Evolutionary conservation across 2,113 vertebrate species (phyloP).

Genomic region (Gopherus evgoodei): DNA sequence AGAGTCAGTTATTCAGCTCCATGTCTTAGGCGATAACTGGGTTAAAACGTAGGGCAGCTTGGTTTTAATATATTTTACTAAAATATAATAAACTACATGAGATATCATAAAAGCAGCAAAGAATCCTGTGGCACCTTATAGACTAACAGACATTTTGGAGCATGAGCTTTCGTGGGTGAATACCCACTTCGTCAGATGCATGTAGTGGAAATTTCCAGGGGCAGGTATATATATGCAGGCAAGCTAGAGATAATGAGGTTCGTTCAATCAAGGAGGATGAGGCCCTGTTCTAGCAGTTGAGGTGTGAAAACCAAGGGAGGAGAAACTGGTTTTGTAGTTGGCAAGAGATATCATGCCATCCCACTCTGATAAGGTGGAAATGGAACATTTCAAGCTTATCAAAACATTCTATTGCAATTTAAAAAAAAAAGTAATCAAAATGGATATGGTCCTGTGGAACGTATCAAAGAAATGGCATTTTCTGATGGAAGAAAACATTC

Average conservation of each 20-base stretch:
- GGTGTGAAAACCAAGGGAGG: no score
- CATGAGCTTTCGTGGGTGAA: no score
- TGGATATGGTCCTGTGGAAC: not conserved
- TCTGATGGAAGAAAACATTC: not conserved
- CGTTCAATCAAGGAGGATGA: no score
- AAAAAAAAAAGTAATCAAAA: not conserved
- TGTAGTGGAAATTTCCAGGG: no score
- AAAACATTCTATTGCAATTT: not conserved
- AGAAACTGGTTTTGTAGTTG: no score
- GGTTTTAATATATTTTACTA: not conserved
- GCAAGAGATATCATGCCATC: not conserved
- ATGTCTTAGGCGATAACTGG: not conserved
- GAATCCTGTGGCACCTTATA: no score
- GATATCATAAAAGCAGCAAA: not conserved
- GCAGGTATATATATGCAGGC: no score
- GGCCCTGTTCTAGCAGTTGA: no score
- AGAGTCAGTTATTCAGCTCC: not conserved
- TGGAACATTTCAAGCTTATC: not conserved
- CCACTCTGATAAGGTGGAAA: not conserved
- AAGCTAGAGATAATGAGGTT: no score
- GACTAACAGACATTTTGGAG: no score
- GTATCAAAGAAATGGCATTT: not conserved
- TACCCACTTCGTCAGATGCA: no score
- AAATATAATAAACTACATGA: not conserved
- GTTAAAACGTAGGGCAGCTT: not conserved